These are phyloP conservation scores for Amphipoea lucens DNA, from an alignment of 2,888 invertebrate species.

Conservation along the genomic window DNA sequence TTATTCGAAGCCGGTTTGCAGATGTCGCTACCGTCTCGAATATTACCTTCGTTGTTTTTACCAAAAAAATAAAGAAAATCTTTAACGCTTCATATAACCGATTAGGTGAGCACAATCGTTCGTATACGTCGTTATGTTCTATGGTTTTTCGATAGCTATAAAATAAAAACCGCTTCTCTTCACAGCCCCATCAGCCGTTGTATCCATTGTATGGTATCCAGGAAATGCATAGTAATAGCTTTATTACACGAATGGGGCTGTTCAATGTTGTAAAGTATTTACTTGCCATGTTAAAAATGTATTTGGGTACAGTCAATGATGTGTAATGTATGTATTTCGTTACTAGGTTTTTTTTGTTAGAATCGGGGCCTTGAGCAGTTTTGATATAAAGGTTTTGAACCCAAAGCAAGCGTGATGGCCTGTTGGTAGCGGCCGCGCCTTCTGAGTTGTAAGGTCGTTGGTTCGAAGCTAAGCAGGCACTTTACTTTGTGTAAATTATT, in stretches of 20 bases:
- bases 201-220: slow-evolving; percentile 61
- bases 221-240: slow-evolving; percentile 69
- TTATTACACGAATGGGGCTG: slow-evolving; percentile 57
- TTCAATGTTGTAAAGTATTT: slow-evolving; percentile 60
- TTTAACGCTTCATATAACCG: slow-evolving; percentile 66
- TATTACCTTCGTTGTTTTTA: slow-evolving; percentile 32
- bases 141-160: slow-evolving; percentile 67
- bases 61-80: slow-evolving; percentile 42
- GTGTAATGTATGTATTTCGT: slow-evolving; percentile 16
- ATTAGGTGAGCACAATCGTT: slow-evolving; percentile 64
- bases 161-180: slow-evolving; percentile 65
- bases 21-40: background rate
- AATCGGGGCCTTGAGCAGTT: background rate
- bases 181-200: slow-evolving; percentile 58
- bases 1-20: background rate
- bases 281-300: slow-evolving; percentile 36
- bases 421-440: background rate
- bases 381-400: background rate
- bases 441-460: background rate
- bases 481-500: background rate
- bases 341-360: background rate
- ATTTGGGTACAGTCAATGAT: slow-evolving; percentile 21
- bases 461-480: background rate
- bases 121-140: slow-evolving; percentile 66
- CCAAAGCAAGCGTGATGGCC: background rate